Percentiles rank a stretch among this genome's conserved stretches.
phyloP scores from a whole-genome alignment of 2,113 vertebrate species.

The Chrysochloris asiatica region DNA sequence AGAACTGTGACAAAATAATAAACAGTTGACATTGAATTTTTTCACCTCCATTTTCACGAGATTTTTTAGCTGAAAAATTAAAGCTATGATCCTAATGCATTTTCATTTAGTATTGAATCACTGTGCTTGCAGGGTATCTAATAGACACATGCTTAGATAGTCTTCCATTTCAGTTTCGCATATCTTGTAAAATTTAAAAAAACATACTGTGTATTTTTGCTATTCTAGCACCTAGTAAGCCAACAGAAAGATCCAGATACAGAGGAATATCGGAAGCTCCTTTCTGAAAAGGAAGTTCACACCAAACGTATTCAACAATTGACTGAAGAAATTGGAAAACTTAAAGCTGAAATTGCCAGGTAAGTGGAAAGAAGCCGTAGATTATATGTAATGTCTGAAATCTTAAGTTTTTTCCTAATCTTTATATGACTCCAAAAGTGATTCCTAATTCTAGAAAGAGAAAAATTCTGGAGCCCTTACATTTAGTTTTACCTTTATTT shows the following conservation, averaged over 20 bases:
- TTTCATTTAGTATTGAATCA: not conserved
- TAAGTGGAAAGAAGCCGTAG: slow-evolving; percentile 68
- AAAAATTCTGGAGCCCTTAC: not conserved
- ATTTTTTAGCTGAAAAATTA: not conserved
- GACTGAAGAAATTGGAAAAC: slow-evolving; percentile 90
- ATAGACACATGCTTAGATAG: not conserved
- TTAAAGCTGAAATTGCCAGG: slow-evolving; percentile 93
- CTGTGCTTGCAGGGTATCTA: not conserved
- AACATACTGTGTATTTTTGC: slow-evolving; percentile 31
- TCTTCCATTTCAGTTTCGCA: not conserved
- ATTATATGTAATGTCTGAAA: not conserved
- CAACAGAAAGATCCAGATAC: slow-evolving; percentile 97
- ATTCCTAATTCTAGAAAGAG: not conserved
- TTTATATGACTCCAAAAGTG: not conserved
- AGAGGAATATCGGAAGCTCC: slow-evolving; percentile 95
- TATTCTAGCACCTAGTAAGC: slow-evolving; percentile 91
- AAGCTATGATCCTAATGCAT: not conserved
- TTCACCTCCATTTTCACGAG: not conserved
- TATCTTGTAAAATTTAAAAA: slow-evolving; percentile 16
- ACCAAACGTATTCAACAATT: slow-evolving; percentile 96
- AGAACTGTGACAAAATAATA: slow-evolving; percentile 25
- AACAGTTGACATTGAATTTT: not conserved
- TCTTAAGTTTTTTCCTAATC: not conserved
- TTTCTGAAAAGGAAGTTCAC: slow-evolving; percentile 93
- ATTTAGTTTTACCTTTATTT: not conserved